Base-by-base conservation (phyloP, 1,140 invertebrate genomes). In the Danaus melanippus region DNA sequence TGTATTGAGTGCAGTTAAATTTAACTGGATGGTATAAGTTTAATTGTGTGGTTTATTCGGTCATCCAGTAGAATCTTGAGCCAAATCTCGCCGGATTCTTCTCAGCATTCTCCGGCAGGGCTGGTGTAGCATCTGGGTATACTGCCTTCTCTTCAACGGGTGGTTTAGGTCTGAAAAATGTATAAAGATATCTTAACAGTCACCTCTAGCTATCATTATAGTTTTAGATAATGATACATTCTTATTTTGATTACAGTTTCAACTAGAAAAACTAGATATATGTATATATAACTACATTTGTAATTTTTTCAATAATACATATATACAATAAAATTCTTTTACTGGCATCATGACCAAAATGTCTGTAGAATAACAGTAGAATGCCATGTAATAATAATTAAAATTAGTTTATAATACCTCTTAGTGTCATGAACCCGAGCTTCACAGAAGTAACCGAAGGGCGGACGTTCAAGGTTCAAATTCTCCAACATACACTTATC, bases 401-500 rank as follows among this genome's bases (percentile, higher is more conserved):
- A 46, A 41, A n/a, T n/a, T n/a, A n/a, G n/a, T 42, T 50, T 47
- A 46, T 10, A n/a, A 50, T 62, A 55, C 87, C 82, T 85, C 61
- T 76, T 77, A 5, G 92, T 87, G 56, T 94, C 87, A 68, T 96
- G 94, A 15, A 98, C 89, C 70, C 94, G 92, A 0, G 92, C 89
- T 73, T 93, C 90, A 50, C 90, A 88, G 81, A 95, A 98, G 79
- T 98, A 97, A n/a, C 97, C 97, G 63, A 90, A 92, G 1, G 88
- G 78, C 10, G 97, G 96, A 60, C 97, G 90, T 43, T 95, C 92
- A 49, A 97, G 87, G 12, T 92, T 91, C 62, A 98, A 67, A 56
- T 97, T 96, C 32, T 97, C 93, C 54, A 92, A 84, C 67, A 97
- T 90, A 75, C 98, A 99, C 62, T 94, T 89, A 76, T 98, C 97